Evolutionary conservation across 2,888 invertebrate genomes (phyloP), one percentile per base, ranked within the genome.

Genomic region (Euproctis similis): DNA sequence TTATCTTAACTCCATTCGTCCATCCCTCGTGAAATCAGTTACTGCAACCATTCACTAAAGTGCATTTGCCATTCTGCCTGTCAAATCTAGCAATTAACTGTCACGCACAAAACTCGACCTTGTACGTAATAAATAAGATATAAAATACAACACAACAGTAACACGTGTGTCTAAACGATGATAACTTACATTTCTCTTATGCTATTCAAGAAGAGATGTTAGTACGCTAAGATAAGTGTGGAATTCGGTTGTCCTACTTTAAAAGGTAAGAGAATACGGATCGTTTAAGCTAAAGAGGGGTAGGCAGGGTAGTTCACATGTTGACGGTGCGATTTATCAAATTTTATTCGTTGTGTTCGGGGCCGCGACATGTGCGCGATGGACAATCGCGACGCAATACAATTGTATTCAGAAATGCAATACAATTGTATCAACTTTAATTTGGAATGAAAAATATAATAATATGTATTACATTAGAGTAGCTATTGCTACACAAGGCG

Each of bases 241-340:
- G 40, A 28, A 51, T 56, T 71, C 9, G 26, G 13, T 12, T 22
- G 33, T 26, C 24, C 19, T 4, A 18, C 10, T 7, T 5, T 8
- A 21, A 48, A 42, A 44, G 54, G 48, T 48, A 52, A 42, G 46
- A 48, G 48, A 62, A 54, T 49, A 56, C 59, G 66, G 59, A 60
- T 68, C 74, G 80, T 74, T 78, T 76, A 76, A 73, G 76, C 72
- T 70, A 70, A 78, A 80, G n/a, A n/a, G n/a, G n/a, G n/a, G n/a
- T n/a, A n/a, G n/a, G n/a, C n/a, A 81, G 82, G 82, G 82, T 80
- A 81, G 78, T 80, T 81, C 80, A 64, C 81, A 80, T 82, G 81
- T 82, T 72, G 77, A 71, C 77, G 69, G 62, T 68, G 72, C 80
- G 69, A 82, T 82, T 81, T 82, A 82, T 82, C 82, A 82, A 82